A percentile compares a stretch with the other conserved stretches of the same genome.
phyloP scores from a whole-genome alignment of 2,113 vertebrate species.

The Nicator chloris region DNA sequence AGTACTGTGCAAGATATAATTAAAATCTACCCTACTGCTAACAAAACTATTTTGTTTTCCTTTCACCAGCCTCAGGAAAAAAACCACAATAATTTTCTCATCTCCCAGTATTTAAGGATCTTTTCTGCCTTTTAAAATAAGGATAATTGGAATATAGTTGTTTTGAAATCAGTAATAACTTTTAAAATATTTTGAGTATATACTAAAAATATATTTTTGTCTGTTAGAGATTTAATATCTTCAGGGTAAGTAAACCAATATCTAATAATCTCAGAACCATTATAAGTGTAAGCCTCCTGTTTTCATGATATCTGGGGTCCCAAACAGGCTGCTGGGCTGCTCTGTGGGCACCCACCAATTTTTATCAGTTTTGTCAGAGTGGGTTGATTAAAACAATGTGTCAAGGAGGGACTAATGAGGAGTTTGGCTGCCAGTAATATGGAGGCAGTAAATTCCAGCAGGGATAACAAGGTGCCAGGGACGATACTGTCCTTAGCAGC shows the following conservation, averaged over 20 bases:
- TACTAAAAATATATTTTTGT: background rate
- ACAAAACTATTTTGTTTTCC: background rate
- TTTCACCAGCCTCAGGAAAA: background rate
- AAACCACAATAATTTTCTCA: background rate
- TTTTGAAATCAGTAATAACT: background rate
- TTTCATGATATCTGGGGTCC: background rate
- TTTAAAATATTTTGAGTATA: background rate
- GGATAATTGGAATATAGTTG: background rate
- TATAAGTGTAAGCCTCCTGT: background rate
- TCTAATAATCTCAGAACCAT: background rate
- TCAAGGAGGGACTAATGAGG: background rate
- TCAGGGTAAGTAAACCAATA: background rate
- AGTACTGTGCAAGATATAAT: background rate
- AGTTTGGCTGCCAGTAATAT: background rate
- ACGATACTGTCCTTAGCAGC: background rate
- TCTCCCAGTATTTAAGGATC: background rate
- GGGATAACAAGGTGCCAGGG: background rate
- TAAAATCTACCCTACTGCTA: background rate
- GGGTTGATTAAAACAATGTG: background rate
- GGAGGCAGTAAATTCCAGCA: background rate
- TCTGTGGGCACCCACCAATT: background rate
- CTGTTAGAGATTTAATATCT: background rate
- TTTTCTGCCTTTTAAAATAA: background rate
- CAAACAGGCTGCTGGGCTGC: background rate
- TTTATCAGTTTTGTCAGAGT: background rate